phyloP scores from a whole-genome alignment of 2,797 vertebrate genomes.

The Iguana delicatissima region DNA sequence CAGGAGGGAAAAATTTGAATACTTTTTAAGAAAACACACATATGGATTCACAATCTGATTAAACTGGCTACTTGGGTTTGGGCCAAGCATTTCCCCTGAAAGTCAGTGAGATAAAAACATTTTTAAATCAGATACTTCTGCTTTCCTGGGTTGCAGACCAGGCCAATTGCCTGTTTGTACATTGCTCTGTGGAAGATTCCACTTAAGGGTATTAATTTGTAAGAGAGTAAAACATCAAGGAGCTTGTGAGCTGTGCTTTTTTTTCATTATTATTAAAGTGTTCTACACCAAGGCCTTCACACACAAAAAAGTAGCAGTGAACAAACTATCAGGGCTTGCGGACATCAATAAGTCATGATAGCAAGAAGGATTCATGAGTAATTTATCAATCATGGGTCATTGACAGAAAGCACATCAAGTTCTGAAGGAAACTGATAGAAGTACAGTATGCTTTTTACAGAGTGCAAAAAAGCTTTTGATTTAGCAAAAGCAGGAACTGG shows the following conservation, averaged over 20 bases:
- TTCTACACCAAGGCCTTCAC: slow-evolving; percentile 23
- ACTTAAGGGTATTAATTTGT: slow-evolving; percentile 41
- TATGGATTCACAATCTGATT: not conserved
- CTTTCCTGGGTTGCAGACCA: not conserved
- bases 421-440: slow-evolving; percentile 57
- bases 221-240: slow-evolving; percentile 49
- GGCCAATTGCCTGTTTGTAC: slow-evolving; percentile 25
- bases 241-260: slow-evolving; percentile 43
- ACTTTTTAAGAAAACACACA: no score
- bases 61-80: slow-evolving; percentile 18
- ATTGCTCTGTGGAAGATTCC: slow-evolving; percentile 20
- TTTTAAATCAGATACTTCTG: slow-evolving; percentile 39
- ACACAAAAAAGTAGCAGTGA: slow-evolving; percentile 35
- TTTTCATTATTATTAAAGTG: not conserved
- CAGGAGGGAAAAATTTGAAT: not conserved
- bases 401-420: slow-evolving; percentile 51
- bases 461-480: slow-evolving; percentile 51
- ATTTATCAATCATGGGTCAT: slow-evolving; percentile 68
- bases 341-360: slow-evolving; percentile 68
- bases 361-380: slow-evolving; percentile 63
- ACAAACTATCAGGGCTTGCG: slow-evolving; percentile 53
- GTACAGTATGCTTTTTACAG: slow-evolving; percentile 43
- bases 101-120: slow-evolving; percentile 8
- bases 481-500: slow-evolving; percentile 39
- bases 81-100: slow-evolving; percentile 4